Conservation (phyloP, 2,113 vertebrate species). For the Gymnobelideus leadbeateri region DNA sequence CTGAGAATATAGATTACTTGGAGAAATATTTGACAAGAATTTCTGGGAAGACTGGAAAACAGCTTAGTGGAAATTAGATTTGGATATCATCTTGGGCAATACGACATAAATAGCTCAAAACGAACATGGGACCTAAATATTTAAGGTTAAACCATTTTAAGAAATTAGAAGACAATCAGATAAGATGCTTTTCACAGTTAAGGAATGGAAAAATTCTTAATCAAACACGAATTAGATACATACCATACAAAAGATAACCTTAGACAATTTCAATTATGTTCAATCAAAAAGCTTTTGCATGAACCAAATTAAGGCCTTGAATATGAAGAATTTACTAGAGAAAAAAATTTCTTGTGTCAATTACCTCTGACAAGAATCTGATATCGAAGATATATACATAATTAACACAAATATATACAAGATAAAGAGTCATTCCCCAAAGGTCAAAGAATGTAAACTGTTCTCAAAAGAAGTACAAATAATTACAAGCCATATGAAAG, state of each 20-base stretch:
- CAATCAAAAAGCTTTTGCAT: not conserved
- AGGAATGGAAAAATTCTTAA: not conserved
- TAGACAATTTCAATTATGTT: not conserved
- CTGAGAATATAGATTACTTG: not conserved
- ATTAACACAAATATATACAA: not conserved
- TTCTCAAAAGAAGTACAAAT: not conserved
- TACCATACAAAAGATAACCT: not conserved
- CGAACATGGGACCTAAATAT: not conserved
- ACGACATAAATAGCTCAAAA: not conserved
- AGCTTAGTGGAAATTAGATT: not conserved
- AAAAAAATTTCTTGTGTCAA: not conserved
- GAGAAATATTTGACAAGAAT: not conserved
- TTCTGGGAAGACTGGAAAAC: not conserved
- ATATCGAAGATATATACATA: not conserved
- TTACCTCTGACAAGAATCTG: not conserved
- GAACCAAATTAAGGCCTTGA: not conserved
- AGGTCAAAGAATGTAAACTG: not conserved
- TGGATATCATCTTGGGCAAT: not conserved
- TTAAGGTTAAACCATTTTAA: not conserved
- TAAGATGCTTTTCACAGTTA: not conserved
- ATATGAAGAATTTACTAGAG: not conserved
- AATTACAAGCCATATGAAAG: not conserved
- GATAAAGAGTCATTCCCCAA: not conserved
- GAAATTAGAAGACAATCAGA: not conserved
- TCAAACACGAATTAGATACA: not conserved